Evolutionary conservation across 2,113 vertebrate genomes (phyloP).

Genomic region (Mesitornis unicolor): DNA sequence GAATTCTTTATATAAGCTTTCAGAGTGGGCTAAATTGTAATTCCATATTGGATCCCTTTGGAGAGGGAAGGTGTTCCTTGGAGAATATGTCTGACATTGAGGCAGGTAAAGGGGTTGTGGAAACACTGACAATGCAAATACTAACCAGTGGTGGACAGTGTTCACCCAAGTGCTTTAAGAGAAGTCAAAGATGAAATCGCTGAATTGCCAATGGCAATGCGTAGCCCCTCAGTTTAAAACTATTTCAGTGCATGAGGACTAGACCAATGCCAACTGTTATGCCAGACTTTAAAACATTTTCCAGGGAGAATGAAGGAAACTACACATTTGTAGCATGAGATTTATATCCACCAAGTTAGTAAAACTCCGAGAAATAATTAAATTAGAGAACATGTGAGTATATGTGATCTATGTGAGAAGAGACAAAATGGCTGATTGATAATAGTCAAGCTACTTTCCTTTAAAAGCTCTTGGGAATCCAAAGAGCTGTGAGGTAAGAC

Average conservation of each 20-base stretch:
- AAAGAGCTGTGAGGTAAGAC: not conserved
- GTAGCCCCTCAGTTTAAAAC: not conserved
- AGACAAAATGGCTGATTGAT: not conserved
- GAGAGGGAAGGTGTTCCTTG: not conserved
- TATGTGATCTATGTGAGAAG: not conserved
- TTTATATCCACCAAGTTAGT: not conserved
- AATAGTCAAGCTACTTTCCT: not conserved
- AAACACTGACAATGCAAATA: not conserved
- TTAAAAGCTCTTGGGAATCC: not conserved
- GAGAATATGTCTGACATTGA: not conserved
- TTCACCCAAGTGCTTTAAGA: not conserved
- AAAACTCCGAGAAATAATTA: not conserved
- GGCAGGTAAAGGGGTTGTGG: not conserved
- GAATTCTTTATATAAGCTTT: not conserved
- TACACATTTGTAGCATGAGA: not conserved
- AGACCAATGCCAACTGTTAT: rapidly evolving
- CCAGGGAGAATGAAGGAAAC: not conserved
- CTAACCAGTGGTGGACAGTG: not conserved
- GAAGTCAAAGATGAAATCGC: not conserved
- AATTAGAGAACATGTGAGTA: not conserved
- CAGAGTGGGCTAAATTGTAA: not conserved
- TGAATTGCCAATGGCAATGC: not conserved
- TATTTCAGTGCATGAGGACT: not conserved
- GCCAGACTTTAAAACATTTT: not conserved
- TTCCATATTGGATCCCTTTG: not conserved